Evolutionary conservation across 2,888 invertebrate genomes (phyloP), one percentile per base, ranked within the genome.

Genomic region (Elysia crispata): DNA sequence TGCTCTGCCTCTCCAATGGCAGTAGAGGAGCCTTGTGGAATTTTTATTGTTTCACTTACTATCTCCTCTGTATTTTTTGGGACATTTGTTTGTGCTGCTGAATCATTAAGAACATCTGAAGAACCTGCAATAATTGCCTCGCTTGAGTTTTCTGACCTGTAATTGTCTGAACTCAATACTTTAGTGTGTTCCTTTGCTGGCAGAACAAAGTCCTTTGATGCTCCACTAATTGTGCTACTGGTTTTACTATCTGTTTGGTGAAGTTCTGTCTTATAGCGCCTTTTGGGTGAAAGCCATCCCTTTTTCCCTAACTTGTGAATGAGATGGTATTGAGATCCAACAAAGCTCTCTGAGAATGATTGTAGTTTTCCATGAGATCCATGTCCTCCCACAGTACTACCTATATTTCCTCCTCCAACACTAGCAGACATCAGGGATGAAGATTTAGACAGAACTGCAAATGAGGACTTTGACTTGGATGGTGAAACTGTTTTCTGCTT

Each of bases 401-500:
- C 30, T 15, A 31, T 50, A 30, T 66, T 20, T 11, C 62, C 28
- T 50, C 73, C 73, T 6, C 67, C 72, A 49, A 79, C 3, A 5
- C 66, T 18, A 41, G 41, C 41, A 6, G 41, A 6, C 41, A 41
- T 41, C 41, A 41, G 3, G 41, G 41, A 41, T 11, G 41, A 41
- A 11, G 41, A 41, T 11, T 41, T 41, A 41, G 41, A 41, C 41
- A 41, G 41, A 41, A 41, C 41, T 6, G 41, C 41, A 41, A 41
- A 41, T 41, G 41, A 41, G 41, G 41, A 41, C 11, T 54, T 72
- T 54, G 64, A 62, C 25, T 80, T 80, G 23, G 80, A 80, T 1
- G 80, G 80, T 18, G 80, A 80, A 11, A 80, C 80, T 1, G 80
- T 80, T 76, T 80, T 80, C 49, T 80, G 80, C 23, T 80, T 80